These are phyloP conservation scores for Nephrotoma guestfalica DNA, from an alignment of 2,888 invertebrate genomes.

Conservation along the genomic window DNA sequence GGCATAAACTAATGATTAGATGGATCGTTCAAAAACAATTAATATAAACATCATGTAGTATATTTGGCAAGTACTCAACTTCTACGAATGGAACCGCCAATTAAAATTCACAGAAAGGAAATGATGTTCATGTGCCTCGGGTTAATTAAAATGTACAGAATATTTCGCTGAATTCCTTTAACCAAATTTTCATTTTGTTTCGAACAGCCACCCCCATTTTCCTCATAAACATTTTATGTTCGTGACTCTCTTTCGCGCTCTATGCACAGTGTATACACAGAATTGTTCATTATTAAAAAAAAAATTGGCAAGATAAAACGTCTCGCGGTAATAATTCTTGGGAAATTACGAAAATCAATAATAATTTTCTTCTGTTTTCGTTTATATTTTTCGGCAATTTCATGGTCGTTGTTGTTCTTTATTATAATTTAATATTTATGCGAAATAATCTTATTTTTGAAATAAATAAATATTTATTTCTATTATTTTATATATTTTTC, in stretches of 20 bases:
- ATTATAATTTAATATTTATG: background rate
- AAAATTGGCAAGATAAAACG: background rate
- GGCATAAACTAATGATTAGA: background rate
- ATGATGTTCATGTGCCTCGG: background rate
- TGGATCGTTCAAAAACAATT: background rate
- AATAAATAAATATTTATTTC: background rate
- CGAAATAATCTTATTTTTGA: background rate
- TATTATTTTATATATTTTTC: background rate
- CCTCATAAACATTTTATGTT: background rate
- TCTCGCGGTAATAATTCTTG: background rate
- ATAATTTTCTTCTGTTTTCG: background rate
- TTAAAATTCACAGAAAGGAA: background rate
- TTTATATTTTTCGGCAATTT: background rate
- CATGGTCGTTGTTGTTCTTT: background rate
- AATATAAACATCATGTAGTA: background rate
- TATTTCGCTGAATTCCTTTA: background rate
- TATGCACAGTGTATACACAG: background rate
- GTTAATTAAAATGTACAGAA: background rate
- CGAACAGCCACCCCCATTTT: background rate
- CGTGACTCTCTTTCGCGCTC: background rate
- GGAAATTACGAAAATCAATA: background rate
- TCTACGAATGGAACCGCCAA: background rate
- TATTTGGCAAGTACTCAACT: background rate
- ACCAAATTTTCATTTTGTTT: background rate
- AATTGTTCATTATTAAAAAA: background rate